Conservation (phyloP, 2,888 invertebrate genomes). For the Tillus elongatus region DNA sequence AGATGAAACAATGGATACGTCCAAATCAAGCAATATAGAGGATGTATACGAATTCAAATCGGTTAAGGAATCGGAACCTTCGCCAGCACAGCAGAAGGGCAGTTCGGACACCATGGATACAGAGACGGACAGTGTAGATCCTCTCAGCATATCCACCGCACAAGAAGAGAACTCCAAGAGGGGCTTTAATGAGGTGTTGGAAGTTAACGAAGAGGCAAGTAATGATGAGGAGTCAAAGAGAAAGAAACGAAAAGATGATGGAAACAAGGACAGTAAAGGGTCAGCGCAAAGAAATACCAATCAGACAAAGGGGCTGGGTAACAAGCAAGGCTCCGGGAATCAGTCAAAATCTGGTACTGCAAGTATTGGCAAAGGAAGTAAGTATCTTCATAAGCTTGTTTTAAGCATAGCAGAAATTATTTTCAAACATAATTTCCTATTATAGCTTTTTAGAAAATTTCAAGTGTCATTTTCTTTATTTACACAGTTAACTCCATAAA, state of each 20-base stretch:
- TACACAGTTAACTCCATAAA: no score
- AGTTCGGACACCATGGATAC: conserved; percentile 33
- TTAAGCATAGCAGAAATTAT: no score
- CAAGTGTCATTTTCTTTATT: no score
- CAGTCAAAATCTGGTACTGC: conserved; percentile 35
- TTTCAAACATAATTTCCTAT: no score
- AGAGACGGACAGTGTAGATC: conserved; percentile 30
- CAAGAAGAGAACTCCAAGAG: conserved; percentile 32
- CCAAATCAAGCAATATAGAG: conserved; percentile 31
- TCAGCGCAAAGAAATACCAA: conserved; percentile 49
- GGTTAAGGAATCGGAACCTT: conserved; percentile 44
- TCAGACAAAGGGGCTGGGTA: conserved; percentile 43
- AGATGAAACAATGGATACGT: conserved; percentile 31
- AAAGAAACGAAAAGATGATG: conserved; percentile 69
- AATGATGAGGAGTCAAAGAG: conserved; percentile 64
- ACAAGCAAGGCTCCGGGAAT: conserved; percentile 34
- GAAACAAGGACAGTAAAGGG: conserved; percentile 59
- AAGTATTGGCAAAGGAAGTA: conserved; percentile 24
- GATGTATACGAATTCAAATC: conserved; percentile 54
- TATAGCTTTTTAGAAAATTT: no score
- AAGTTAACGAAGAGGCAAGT: conserved; percentile 50
- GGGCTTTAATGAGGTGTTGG: conserved; percentile 46
- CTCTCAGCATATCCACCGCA: conserved; percentile 23
- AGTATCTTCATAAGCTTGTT: no score
- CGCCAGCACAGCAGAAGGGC: conserved; percentile 34